Percentiles rank a stretch among this genome's conserved stretches.
Conservation (phyloP, 2,113 vertebrate genomes). For the Todiramphus saurophagus region DNA sequence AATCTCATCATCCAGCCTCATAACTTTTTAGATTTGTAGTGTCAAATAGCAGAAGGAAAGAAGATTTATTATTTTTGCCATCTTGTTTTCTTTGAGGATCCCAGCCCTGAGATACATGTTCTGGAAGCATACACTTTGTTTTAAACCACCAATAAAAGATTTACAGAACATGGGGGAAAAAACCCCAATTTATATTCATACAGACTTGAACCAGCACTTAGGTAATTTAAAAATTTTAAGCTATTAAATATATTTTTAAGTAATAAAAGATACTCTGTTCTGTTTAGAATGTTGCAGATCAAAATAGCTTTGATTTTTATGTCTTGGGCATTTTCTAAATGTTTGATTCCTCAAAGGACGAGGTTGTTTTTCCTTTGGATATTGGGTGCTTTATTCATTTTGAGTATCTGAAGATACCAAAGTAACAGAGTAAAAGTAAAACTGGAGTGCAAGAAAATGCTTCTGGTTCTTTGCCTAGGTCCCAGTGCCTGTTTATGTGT, state of each 20-base stretch:
- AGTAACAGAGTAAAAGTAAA: background rate
- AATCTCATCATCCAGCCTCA: background rate
- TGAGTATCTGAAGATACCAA: background rate
- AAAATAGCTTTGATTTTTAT: background rate
- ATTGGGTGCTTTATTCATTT: background rate
- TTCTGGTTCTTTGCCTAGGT: background rate
- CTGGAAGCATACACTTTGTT: background rate
- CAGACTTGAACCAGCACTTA: background rate
- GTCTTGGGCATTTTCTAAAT: background rate
- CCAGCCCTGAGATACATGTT: background rate
- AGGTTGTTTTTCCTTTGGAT: background rate
- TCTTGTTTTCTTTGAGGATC: background rate
- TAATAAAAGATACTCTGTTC: background rate
- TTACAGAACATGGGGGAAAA: background rate
- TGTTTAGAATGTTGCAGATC: background rate
- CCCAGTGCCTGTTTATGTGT: background rate
- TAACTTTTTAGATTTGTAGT: background rate
- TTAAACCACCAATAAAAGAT: background rate
- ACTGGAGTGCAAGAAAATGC: background rate
- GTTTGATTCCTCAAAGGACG: background rate
- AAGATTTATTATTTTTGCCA: background rate
- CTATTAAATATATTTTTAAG: background rate
- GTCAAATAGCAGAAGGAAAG: background rate
- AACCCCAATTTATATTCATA: background rate
- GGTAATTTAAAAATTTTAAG: background rate